phyloP scores from a whole-genome alignment of 2,113 vertebrate species.

The Petroica traversi region DNA sequence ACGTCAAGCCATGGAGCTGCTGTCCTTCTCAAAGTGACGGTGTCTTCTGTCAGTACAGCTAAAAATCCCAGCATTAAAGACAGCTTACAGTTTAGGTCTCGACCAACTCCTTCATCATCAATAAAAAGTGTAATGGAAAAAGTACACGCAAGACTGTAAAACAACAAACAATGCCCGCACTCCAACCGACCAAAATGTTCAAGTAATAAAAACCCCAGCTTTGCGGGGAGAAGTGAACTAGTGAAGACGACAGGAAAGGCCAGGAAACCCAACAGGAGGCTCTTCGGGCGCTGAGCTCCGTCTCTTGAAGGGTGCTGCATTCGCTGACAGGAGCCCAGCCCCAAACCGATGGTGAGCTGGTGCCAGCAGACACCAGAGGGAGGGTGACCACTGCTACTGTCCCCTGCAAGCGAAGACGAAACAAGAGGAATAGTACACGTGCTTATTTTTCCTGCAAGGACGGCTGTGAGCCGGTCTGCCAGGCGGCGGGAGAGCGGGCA shows the following conservation, averaged over 20 bases:
- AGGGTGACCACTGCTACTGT: background rate
- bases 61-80: fast-evolving
- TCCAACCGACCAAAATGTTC: background rate
- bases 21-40: fast-evolving
- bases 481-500: fast-evolving
- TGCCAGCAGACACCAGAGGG: background rate
- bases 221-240: background rate
- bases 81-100: fast-evolving
- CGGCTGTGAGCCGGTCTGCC: fast-evolving
- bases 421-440: fast-evolving
- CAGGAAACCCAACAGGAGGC: background rate
- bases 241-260: background rate
- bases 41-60: too few species aligned
- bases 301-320: background rate
- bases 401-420: background rate
- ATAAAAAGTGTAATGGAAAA: background rate
- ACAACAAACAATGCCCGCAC: background rate
- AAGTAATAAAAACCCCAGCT: fast-evolving
- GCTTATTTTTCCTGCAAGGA: background rate
- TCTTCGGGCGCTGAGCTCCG: fast-evolving
- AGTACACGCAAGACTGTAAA: fast-evolving
- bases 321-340: fast-evolving
- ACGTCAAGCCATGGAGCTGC: background rate
- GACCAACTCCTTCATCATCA: background rate
- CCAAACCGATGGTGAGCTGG: fast-evolving